Evolutionary conservation across 2,888 invertebrate genomes (phyloP), one percentile per base, ranked within the genome.

Genomic region (Polyploca ridens): DNA sequence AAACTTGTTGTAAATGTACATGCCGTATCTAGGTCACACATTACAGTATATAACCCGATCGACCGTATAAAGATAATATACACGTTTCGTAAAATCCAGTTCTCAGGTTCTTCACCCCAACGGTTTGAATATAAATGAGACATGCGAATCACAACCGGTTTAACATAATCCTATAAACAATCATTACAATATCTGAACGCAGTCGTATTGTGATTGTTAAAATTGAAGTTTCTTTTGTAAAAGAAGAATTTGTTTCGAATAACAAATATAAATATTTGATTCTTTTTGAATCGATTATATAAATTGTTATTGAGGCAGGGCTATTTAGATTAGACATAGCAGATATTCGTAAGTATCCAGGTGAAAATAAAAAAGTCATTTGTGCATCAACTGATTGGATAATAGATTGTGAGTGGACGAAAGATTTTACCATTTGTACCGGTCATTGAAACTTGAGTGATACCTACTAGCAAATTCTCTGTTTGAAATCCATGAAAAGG

Each of bases 61-160:
- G 49, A 19, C 35, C 59, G 64, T 66, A 44, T 62, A 64, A 59
- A 38, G 60, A 58, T 62, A 58, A 58, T 63, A 66, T 66, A 62
- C 62, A 61, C 58, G 58, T 66, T 58, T 58, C 35, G 57, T 57
- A 5, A 38, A 46, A 44, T 54, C 57, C 46, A 49, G 58, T 46
- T 44, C 33, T 62, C 64, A 64, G 69, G 64, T 62, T 63, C 66
- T 69, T 68, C 69, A 71, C 69, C 64, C 63, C 62, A 58, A 69
- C 72, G 68, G 72, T 68, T 76, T 66, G 62, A 65, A 77, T 79
- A 77, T 72, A 75, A 78, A 78, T 75, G 74, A 74, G 71, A 63
- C 64, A 66, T 44, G 63, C 58, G 41, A 66, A 74, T 74, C 70
- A 63, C 69, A 73, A 72, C 70, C 33, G 67, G 69, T 69, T 79